Evolutionary conservation across 2,888 invertebrate genomes (phyloP).

Genomic region (Eurois occulta): DNA sequence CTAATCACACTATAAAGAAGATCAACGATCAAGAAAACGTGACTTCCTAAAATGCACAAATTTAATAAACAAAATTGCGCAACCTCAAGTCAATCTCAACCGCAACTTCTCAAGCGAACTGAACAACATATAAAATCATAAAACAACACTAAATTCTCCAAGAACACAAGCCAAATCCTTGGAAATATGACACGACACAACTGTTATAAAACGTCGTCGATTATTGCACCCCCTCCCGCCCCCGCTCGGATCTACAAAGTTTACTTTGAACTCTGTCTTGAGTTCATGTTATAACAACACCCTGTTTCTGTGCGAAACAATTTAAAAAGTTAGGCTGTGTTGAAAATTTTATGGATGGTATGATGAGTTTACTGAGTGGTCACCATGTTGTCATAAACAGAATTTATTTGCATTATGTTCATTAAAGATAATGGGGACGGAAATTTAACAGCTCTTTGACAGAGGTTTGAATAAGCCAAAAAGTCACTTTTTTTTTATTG

Average conservation of each 20-base stretch:
- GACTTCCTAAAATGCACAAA: too few species aligned
- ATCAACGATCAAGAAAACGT: too few species aligned
- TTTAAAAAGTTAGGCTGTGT: conserved; percentile 65
- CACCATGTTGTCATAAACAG: neutral
- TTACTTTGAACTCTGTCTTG: conserved; percentile 57
- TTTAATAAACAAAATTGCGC: neutral
- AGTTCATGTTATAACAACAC: conserved; percentile 59
- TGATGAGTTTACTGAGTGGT: conserved; percentile 5
- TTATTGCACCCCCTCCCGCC: conserved; percentile 45
- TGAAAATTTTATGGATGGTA: conserved; percentile 52
- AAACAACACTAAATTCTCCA: conserved; percentile 7
- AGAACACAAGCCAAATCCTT: conserved; percentile 6
- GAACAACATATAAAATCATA: conserved; percentile 1
- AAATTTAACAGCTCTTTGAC: neutral
- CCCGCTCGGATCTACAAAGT: conserved; percentile 60
- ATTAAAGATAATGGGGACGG: neutral
- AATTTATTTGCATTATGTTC: neutral
- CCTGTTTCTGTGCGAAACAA: conserved; percentile 63
- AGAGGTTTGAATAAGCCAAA: neutral
- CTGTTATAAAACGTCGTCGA: conserved; percentile 36
- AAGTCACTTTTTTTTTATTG: too few species aligned
- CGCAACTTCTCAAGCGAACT: neutral
- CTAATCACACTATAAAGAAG: too few species aligned
- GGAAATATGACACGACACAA: conserved; percentile 26
- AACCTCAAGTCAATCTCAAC: neutral